phyloP scores from a whole-genome alignment of 2,797 vertebrate species.

The Bradypodion ventrale region DNA sequence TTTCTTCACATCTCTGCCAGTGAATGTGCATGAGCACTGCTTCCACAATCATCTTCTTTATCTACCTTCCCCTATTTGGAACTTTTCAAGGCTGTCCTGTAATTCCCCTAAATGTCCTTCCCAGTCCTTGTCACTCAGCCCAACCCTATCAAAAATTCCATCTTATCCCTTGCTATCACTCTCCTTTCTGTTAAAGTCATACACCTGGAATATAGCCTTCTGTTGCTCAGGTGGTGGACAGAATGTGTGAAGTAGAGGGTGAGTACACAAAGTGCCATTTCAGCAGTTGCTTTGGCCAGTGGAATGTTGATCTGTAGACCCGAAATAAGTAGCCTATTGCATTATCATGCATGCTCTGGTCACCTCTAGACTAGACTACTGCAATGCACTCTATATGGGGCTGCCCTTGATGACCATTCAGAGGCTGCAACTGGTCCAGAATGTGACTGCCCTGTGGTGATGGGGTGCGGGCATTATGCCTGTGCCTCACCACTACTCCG shows the following conservation, averaged over 20 bases:
- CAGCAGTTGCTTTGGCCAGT: background rate
- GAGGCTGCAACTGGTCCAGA: too few relatives aligned
- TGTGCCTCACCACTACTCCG: too few relatives aligned
- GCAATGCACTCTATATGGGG: too few relatives aligned
- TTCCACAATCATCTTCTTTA: background rate
- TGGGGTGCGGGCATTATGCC: too few relatives aligned
- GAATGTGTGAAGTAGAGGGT: background rate
- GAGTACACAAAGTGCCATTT: background rate
- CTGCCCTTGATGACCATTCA: too few relatives aligned
- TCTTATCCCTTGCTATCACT: background rate
- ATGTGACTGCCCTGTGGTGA: too few relatives aligned
- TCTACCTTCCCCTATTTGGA: background rate
- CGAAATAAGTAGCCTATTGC: background rate
- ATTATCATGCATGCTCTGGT: too few relatives aligned
- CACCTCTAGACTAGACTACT: too few relatives aligned
- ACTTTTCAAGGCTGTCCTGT: background rate
- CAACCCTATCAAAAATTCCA: background rate
- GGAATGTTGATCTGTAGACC: background rate
- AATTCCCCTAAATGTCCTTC: background rate
- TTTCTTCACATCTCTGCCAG: too few relatives aligned
- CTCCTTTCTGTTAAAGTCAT: background rate
- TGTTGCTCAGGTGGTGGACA: background rate
- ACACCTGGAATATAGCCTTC: background rate
- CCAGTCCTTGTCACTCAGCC: background rate
- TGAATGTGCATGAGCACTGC: too few relatives aligned